Percentiles rank a stretch among this genome's conserved stretches.
Conservation (phyloP, 2,113 vertebrate genomes). For the Fukomys damarensis region DNA sequence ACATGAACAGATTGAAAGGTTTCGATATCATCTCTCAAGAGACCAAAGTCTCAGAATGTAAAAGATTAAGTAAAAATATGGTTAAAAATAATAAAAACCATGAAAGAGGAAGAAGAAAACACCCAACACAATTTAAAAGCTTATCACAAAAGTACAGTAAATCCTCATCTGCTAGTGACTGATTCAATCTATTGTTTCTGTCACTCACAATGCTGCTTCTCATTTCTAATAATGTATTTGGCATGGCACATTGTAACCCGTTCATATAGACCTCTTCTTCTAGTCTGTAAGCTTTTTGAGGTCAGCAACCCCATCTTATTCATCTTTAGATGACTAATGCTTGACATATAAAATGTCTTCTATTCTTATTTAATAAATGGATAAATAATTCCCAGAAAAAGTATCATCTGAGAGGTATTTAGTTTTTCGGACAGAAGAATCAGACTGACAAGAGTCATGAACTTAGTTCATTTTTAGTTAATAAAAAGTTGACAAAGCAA, state of each 20-base stretch:
- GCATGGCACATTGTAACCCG: background rate
- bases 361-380: background rate
- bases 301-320: background rate
- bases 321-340: background rate
- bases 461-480: background rate
- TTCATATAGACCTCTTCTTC: background rate
- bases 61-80: constrained; percentile 43
- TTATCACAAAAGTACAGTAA: background rate
- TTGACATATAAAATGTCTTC: background rate
- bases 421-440: background rate
- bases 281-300: background rate
- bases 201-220: background rate
- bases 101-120: background rate
- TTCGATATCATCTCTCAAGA: background rate
- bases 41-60: background rate
- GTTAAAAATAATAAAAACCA: constrained; percentile 23
- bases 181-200: constrained; percentile 18
- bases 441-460: background rate
- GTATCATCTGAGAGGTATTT: background rate
- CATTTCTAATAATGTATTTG: background rate
- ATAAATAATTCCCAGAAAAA: constrained; percentile 22
- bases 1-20: constrained; percentile 5
- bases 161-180: background rate
- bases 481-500: background rate
- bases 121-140: constrained; percentile 3